Conservation (phyloP, 2,888 invertebrate genomes). For the Artemia sp. region DNA sequence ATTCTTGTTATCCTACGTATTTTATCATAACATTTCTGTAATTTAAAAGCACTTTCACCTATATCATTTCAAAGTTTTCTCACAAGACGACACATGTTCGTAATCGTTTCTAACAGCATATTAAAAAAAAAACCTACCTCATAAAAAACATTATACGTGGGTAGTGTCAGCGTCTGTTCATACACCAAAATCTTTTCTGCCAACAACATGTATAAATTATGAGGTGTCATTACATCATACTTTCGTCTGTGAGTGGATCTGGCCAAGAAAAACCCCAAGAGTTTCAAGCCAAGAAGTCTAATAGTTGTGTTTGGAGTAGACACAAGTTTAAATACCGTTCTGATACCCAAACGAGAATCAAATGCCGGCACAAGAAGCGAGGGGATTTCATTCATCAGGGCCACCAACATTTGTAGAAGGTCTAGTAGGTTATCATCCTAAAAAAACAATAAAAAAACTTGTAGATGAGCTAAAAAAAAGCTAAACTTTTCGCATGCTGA, state of each 20-base stretch:
- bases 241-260: constrained; percentile 96
- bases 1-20: no score
- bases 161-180: constrained; percentile 72
- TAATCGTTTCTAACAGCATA: not conserved
- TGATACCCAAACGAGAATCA: constrained; percentile 86
- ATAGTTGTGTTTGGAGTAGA: constrained; percentile 91
- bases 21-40: not conserved
- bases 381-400: constrained; percentile 94
- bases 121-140: constrained; percentile 41
- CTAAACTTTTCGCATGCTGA: no score
- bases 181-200: constrained; percentile 77
- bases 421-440: constrained; percentile 96
- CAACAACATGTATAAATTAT: constrained; percentile 90
- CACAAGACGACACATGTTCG: not conserved
- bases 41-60: not conserved
- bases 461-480: no score
- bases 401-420: constrained; percentile 89
- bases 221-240: constrained; percentile 96
- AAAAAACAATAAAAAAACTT: no score
- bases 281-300: constrained; percentile 81
- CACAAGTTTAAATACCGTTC: constrained; percentile 89
- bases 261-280: constrained; percentile 92
- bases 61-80: no score
- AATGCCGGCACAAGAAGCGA: constrained; percentile 98
- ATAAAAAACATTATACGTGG: constrained; percentile 94